Conservation (phyloP, 2,113 vertebrate genomes). For the Plestiodon gilberti region DNA sequence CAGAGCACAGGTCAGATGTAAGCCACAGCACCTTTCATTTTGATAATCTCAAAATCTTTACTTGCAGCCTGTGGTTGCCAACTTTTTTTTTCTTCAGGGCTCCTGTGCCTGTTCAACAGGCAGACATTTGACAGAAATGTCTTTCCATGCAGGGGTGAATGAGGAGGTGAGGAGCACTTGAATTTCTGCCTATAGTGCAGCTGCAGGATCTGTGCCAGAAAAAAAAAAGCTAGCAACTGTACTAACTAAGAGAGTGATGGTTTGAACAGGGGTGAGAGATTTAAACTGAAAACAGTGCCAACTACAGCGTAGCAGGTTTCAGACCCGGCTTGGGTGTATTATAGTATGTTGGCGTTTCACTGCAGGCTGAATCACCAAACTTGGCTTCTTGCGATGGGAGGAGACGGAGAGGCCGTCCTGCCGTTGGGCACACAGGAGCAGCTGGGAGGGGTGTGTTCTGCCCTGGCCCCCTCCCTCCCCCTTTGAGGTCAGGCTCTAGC, state of each 20-base stretch:
- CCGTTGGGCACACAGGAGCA: neutral
- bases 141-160: neutral
- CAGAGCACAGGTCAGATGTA: no score
- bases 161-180: no score
- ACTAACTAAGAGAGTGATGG: neutral
- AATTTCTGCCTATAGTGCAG: neutral
- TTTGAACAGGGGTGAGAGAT: neutral
- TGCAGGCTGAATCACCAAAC: neutral
- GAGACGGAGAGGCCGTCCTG: neutral
- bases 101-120: neutral
- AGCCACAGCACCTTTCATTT: no score
- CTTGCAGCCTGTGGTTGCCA: neutral
- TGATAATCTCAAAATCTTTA: no score
- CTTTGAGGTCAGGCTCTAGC: neutral
- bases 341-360: neutral
- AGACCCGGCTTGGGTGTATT: neutral
- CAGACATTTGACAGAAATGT: neutral
- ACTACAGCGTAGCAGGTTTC: neutral
- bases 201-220: neutral
- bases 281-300: neutral
- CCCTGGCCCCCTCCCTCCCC: neutral
- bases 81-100: neutral
- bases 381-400: neutral
- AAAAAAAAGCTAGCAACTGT: neutral
- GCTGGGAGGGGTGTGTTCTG: constrained; percentile 23